A percentile compares a stretch with the other conserved stretches of the same genome.
Evolutionary conservation across 2,797 vertebrate genomes (phyloP).

Genomic region (Sebastiscus tertius): DNA sequence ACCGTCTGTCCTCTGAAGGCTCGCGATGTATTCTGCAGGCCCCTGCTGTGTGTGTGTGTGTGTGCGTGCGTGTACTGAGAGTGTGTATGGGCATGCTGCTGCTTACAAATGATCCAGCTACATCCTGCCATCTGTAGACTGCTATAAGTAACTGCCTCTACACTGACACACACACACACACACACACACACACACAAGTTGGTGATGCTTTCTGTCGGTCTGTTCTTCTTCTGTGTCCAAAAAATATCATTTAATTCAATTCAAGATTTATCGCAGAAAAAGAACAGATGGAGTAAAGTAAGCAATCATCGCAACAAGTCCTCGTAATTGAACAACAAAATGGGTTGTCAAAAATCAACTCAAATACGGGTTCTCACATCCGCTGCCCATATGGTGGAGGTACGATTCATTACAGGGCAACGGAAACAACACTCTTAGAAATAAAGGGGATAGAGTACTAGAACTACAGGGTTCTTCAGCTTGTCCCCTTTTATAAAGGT

Average conservation of each 20-base stretch:
- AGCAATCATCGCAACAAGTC: conserved; percentile 5
- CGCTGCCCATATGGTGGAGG: background rate
- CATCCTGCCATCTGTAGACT: conserved; percentile 82
- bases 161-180: background rate
- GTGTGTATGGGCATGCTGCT: conserved; percentile 19
- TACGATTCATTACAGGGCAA: background rate
- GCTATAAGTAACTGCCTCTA: conserved; percentile 64
- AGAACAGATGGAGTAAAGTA: conserved; percentile 36
- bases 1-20: conserved; percentile 74
- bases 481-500: background rate
- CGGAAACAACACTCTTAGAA: background rate
- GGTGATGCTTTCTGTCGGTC: background rate
- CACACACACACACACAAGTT: background rate
- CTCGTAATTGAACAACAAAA: conserved; percentile 7
- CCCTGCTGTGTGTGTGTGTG: conserved; percentile 33
- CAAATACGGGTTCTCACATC: background rate
- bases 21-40: conserved; percentile 47
- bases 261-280: conserved; percentile 17
- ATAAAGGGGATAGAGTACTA: background rate
- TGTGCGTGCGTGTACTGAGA: background rate
- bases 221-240: conserved; percentile 16
- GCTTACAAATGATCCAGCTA: conserved; percentile 74
- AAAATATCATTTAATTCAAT: conserved; percentile 1
- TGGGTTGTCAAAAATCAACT: background rate
- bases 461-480: background rate